Base-by-base conservation (phyloP, 2,113 vertebrate genomes). In the Leptocoma aspasia region DNA sequence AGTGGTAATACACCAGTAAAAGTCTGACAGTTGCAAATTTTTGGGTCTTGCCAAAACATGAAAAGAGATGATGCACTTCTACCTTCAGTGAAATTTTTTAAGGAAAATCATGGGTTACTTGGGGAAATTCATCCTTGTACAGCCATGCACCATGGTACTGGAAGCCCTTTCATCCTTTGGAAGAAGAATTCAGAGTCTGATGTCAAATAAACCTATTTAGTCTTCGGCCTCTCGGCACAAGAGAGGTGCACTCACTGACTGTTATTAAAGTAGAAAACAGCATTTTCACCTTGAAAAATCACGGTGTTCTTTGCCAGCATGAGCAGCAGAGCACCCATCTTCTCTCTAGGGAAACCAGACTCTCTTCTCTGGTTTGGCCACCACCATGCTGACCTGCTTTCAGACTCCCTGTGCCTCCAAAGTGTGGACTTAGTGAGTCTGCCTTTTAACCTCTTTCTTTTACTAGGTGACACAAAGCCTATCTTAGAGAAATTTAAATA, bases 61-160 rank as follows among this genome's bases (percentile, higher is more conserved):
- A 26, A 2, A 54, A 72, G 27, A 80, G 7, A 31, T 16, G 1
- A 57, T n/a, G 18, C 7, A 18, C 16, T 76, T 72, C 31, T 47
- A 18, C 17, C 12, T 54, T 35, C 15, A 24, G 15, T 41, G 41
- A 31, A 27, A 2, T 41, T 44, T 64, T 28, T 6, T 14, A 33
- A 30, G 20, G 39, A 60, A 42, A 53, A 0, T 20, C 11, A 3
- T 4, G 8, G 26, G 3, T 53, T 63, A 28, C 33, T 24, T 6
- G 21, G 17, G 33, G 33, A 56, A 63, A 72, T n/a, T 53, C 33
- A 44, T 7, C n/a, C 49, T 54, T 17, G 5, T 24, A n/a, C 23
- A 47, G 26, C 9, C 47, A 50, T 5, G 4, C 13, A 78, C 22
- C 42, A 14, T 0, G 0, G 27, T 18, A 33, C 35, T 47, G 33